Evolutionary conservation across 2,888 invertebrate species (phyloP).

Genomic region (Poecilobothrus nobilitatus): DNA sequence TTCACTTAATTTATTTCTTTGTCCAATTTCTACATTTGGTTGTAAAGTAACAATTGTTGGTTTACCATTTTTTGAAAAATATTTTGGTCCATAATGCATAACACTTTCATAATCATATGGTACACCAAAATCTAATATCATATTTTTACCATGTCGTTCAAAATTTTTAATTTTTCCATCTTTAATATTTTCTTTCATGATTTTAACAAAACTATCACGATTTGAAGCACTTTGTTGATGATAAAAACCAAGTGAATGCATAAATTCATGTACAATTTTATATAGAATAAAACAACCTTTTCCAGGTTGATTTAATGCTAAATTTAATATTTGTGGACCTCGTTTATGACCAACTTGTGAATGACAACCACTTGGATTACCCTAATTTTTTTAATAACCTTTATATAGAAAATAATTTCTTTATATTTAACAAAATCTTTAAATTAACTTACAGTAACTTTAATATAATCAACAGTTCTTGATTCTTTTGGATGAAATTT

Average conservation of each 20-base stretch:
- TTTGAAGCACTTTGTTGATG: conserved; percentile 73
- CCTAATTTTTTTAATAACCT: background rate
- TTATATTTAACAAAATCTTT: background rate
- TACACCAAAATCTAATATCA: conserved; percentile 55
- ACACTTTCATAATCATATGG: conserved; percentile 69
- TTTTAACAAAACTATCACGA: conserved; percentile 58
- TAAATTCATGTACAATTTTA: conserved; percentile 66
- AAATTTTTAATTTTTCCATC: conserved; percentile 59
- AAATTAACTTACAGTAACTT: conserved; percentile 12
- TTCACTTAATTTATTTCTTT: conserved; percentile 21
- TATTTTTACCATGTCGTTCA: conserved; percentile 50
- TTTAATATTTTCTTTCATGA: conserved; percentile 44
- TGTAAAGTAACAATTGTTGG: conserved; percentile 55
- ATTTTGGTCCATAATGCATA: conserved; percentile 67
- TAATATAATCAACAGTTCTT: conserved; percentile 17
- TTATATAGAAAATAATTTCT: background rate
- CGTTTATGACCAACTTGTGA: conserved; percentile 61
- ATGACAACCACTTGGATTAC: conserved; percentile 54
- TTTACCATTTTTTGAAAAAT: conserved; percentile 60
- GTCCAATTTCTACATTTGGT: conserved; percentile 28
- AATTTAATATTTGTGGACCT: conserved; percentile 23
- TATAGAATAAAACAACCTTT: conserved; percentile 37
- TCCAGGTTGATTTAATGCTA: conserved; percentile 12
- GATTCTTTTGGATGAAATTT: conserved; percentile 53
- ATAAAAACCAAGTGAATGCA: conserved; percentile 69